Base-by-base conservation (phyloP, 2,888 invertebrate genomes). In the Sylvicola fuscatus region DNA sequence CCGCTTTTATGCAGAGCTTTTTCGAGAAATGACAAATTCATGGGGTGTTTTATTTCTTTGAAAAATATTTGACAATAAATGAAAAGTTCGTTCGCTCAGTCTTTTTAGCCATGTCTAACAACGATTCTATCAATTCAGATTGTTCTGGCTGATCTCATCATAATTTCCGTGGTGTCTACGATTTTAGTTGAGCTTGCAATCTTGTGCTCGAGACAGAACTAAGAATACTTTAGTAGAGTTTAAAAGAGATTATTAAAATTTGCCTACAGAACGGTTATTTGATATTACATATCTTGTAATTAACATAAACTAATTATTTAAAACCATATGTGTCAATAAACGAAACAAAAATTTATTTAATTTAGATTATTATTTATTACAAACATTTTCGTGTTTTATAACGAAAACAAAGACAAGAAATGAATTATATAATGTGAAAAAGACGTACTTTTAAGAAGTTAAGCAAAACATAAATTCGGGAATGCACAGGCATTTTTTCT, bases 151-250 rank as follows among this genome's bases (percentile, higher is more conserved):
- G 10, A 11, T 44, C 38, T 57, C 8, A 38, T 56, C 16, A 29
- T 47, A 3, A 41, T 43, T 3, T 50, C 52, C 1, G 37, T 56
- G 11, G 49, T 43, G 35, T 47, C 45, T 16, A 53, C 50, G 33
- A 45, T 52, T 17, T 35, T 47, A n/a, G 26, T 44, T 58, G 27
- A 49, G 49, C 17, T 37, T 58, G 10, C 44, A 53, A 27, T 56
- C 56, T 7, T 44, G 53, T 30, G 40, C 52, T 30, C 53, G 53
- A 8, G 57, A 49, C 37, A 42, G 50, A 6, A 48, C 47, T 1
- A 54, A 54, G 37, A 56, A 54, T 39, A 54, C 53, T 0, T 54
- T 55, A 4, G 47, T 57, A 12, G 49, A 56, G 8, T 42, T 57
- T 3, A 56, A 58, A 38, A 49, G 50, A 11, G 54, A 58, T 40